Base-by-base conservation (phyloP, 1,140 invertebrate species). In the Euura lappo region DNA sequence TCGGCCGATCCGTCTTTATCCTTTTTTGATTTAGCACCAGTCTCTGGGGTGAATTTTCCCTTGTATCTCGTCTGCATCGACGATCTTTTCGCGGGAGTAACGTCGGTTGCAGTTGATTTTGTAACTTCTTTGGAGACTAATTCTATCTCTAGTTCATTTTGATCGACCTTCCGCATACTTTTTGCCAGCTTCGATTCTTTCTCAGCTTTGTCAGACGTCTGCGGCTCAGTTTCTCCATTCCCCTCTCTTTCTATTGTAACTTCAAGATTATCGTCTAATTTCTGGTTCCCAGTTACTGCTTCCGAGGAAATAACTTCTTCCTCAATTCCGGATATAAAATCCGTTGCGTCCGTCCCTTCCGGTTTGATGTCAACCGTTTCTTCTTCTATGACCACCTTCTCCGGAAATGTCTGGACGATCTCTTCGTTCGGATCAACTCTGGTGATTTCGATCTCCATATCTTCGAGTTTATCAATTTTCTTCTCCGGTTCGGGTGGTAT, bases 31-130 rank as follows among this genome's bases (percentile, higher is more conserved):
- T 80, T 81, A 44, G 67, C 51, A n/a, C 73, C 75, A 0, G 74
- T 77, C 44, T 81, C 80, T 4, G 78, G 74, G n/a, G 74, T 76
- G 46, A 77, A 78, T 73, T 77, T 83, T 46, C 79, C 79, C 67
- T 81, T 80, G 68, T 80, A 80, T 45, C 76, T 76, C 6, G 77
- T 80, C 72, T 79, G 75, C 66, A 78, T 74, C 4, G 77, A 46
- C 10, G 66, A 44, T 44, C 66, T 68, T 28, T 68, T 68, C 28
- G 66, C 3, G 42, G 66, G 28, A 42, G 66, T 28, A 28, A 28
- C 28, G 4, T 68, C 66, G 13, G 51, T 0, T 68, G 66, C 6
- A 68, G 66, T 68, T 28, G 1, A 28, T 68, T 68, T 68, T 8
- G 44, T 7, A 68, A 6, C 7, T 7, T 68, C 66, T 64, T 72